Conservation (phyloP, 2,888 invertebrate species). For the Spialia ferax region DNA sequence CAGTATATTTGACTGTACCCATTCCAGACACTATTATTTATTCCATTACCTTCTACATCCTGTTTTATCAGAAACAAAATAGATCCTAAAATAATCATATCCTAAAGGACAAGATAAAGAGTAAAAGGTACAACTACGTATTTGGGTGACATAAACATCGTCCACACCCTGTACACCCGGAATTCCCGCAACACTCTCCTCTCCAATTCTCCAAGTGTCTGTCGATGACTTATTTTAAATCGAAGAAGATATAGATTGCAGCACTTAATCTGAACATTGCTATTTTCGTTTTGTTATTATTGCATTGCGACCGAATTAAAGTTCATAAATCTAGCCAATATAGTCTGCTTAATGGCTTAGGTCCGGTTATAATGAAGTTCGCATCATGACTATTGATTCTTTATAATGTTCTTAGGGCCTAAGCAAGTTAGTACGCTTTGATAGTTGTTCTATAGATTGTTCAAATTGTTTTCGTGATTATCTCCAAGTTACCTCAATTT, state of each 20-base stretch:
- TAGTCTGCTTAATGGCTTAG: background rate
- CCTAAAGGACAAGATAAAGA: too few relatives aligned
- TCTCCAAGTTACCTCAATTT: too few relatives aligned
- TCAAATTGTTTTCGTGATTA: too few relatives aligned
- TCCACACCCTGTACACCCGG: too few relatives aligned
- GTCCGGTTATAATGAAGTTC: background rate
- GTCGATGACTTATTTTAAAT: constrained; percentile 25
- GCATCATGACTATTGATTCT: background rate
- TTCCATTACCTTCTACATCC: background rate
- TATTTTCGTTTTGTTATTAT: constrained; percentile 29
- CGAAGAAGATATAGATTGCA: constrained; percentile 15
- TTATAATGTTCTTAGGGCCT: too few relatives aligned
- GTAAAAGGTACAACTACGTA: too few relatives aligned
- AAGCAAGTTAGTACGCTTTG: too few relatives aligned
- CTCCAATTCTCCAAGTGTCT: background rate
- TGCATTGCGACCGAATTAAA: constrained; percentile 29
- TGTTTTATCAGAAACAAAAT: background rate
- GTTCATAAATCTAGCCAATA: constrained; percentile 20
- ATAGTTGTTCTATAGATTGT: too few relatives aligned
- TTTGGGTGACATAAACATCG: background rate
- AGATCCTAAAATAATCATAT: background rate
- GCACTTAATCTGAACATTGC: constrained; percentile 22
- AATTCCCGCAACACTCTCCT: background rate
- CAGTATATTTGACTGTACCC: too few relatives aligned
- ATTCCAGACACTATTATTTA: too few relatives aligned